phyloP scores from a whole-genome alignment of 2,113 vertebrate species.

The Phalacrocorax pelagicus region DNA sequence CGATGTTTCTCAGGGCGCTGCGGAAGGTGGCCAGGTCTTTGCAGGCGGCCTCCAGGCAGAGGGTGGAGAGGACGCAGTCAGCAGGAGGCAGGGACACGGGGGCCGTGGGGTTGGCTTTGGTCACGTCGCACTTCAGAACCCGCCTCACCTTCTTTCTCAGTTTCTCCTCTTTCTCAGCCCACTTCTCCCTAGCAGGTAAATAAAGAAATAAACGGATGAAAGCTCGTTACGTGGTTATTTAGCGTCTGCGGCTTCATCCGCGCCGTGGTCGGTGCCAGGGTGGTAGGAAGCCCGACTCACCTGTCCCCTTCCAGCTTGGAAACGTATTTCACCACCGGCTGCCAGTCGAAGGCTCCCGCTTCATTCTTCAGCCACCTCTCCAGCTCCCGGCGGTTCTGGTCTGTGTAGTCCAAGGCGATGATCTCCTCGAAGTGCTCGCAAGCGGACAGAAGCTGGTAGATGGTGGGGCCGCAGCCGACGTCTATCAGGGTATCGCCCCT shows the following conservation, averaged over 20 bases:
- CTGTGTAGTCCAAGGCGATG: slow-evolving; percentile 26
- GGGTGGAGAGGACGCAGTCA: slow-evolving; percentile 60
- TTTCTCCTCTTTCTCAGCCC: slow-evolving; percentile 63
- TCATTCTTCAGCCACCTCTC: background rate
- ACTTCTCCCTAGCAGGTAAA: background rate
- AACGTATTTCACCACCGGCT: background rate
- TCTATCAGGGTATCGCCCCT: slow-evolving; percentile 49
- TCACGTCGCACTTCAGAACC: slow-evolving; percentile 9
- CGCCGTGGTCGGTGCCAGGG: accelerated
- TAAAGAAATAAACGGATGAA: background rate
- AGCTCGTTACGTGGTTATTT: background rate
- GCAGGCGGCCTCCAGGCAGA: slow-evolving; percentile 72
- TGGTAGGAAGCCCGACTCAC: background rate
- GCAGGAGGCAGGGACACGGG: background rate
- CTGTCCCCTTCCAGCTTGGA: background rate
- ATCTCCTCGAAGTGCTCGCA: slow-evolving; percentile 59
- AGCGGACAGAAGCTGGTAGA: slow-evolving; percentile 58
- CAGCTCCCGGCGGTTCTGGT: slow-evolving; percentile 53
- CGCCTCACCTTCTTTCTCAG: slow-evolving; percentile 35
- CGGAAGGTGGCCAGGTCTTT: slow-evolving; percentile 55
- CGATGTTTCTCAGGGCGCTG: slow-evolving; percentile 12
- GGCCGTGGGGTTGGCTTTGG: slow-evolving; percentile 47
- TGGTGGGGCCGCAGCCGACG: slow-evolving; percentile 46
- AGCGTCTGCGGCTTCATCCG: accelerated
- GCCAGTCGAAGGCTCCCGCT: background rate